phyloP scores from a whole-genome alignment of 2,888 invertebrate genomes.

The Thecocarcelia acutangulata region DNA sequence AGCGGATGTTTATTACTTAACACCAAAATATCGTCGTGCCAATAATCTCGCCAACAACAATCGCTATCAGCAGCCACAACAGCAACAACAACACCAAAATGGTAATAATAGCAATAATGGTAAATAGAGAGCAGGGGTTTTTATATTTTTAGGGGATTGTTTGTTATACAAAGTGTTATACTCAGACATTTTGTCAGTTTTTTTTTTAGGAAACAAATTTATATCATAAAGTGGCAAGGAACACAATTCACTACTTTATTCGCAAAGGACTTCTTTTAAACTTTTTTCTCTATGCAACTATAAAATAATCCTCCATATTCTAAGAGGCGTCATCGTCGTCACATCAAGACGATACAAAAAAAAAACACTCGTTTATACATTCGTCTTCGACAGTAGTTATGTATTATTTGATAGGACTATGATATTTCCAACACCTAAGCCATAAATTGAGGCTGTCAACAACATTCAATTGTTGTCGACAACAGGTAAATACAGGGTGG shows the following conservation, averaged over 20 bases:
- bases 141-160: conserved; percentile 12
- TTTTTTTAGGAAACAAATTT: not conserved
- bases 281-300: no score
- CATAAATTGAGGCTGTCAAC: no score
- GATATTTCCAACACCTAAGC: no score
- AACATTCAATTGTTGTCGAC: no score
- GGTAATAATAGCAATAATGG: conserved; percentile 53
- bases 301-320: no score
- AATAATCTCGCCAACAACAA: conserved; percentile 64
- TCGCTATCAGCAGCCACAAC: conserved; percentile 24
- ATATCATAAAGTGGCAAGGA: conserved; percentile 4
- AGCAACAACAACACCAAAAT: conserved; percentile 41
- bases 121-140: conserved; percentile 18
- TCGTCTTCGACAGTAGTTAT: no score
- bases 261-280: no score
- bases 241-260: not conserved
- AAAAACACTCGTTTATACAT: no score
- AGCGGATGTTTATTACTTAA: conserved; percentile 72
- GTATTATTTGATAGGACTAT: no score
- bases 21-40: conserved; percentile 74
- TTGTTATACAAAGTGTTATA: conserved; percentile 47
- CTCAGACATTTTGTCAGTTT: conserved; percentile 1
- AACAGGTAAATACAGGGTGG: no score
- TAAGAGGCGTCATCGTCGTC: no score
- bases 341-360: no score